Conservation (phyloP, 1,140 invertebrate genomes). For the Homarus americanus region DNA sequence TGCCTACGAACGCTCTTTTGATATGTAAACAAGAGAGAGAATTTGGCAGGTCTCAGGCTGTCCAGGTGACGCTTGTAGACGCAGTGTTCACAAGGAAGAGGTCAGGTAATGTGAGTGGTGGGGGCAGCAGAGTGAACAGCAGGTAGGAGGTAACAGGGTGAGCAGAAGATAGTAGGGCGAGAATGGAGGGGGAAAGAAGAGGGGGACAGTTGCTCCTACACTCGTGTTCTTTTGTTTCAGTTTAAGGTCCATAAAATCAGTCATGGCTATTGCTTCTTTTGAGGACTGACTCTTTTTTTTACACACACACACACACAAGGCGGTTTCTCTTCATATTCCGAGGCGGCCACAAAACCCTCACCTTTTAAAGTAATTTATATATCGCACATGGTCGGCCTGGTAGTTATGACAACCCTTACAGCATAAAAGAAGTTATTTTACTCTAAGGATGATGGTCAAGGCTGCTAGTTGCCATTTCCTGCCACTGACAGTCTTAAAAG, state of each 20-base stretch:
- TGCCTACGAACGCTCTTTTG: too few relatives aligned
- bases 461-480: too few relatives aligned
- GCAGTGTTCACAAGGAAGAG: too few relatives aligned
- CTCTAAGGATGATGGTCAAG: too few relatives aligned
- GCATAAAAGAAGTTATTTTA: too few relatives aligned
- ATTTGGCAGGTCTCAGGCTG: too few relatives aligned
- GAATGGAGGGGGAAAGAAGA: not conserved
- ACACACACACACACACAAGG: not conserved
- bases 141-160: not conserved
- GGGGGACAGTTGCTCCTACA: not conserved
- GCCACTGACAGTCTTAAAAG: too few relatives aligned
- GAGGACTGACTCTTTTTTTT: not conserved
- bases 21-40: too few relatives aligned
- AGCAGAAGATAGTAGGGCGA: not conserved
- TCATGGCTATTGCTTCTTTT: not conserved
- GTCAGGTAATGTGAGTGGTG: too few relatives aligned
- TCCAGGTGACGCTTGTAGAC: too few relatives aligned
- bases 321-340: not conserved
- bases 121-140: not conserved
- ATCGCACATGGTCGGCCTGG: not conserved
- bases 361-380: not conserved
- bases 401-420: too few relatives aligned
- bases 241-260: slow-evolving; percentile 4
- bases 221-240: not conserved
- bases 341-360: not conserved